Evolutionary conservation across 2,888 invertebrate species (phyloP), one percentile per base, ranked within the genome.

Genomic region (Leptura quadrifasciata): DNA sequence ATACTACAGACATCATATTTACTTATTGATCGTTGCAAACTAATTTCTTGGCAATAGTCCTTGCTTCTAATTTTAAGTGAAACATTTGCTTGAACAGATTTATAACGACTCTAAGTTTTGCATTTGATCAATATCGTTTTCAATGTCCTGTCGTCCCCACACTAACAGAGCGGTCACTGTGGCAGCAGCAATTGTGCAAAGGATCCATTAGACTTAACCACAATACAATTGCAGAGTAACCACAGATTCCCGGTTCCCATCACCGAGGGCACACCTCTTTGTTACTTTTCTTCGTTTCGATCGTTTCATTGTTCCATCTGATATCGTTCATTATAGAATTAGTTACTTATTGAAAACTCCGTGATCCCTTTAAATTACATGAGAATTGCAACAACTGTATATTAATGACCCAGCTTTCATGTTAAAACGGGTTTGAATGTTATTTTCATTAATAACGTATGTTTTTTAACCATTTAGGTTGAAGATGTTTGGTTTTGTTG

Each of bases 161-260:
- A 21, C 17, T 55, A 58, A 58, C 64, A 73, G 75, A 74, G 73
- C 75, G 80, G 81, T 79, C 76, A 80, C 77, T 78, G 76, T 78
- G 68, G 76, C 80, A 80, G 73, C 70, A 76, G 76, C 72, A 74
- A 70, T 69, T 74, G 70, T 70, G 78, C 77, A 80, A 82, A 75
- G 80, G 78, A 73, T 74, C 80, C 78, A 82, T 83, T 80, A 81
- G 76, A 73, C 61, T 76, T 78, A 77, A 82, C 81, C 83, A 80
- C 83, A 82, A 83, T 76, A 80, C 82, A 84, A 85, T 81, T 82
- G 82, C 80, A 78, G 78, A 77, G 79, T 81, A 83, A 85, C 84
- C 83, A 77, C 85, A 85, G 82, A 76, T 84, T 81, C 80, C 80
- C 80, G 79, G 83, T 84, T 85, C 84, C 83, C 85, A 84, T 82